Conservation (phyloP, 2,888 invertebrate species). For the Leistus spinibarbis region DNA sequence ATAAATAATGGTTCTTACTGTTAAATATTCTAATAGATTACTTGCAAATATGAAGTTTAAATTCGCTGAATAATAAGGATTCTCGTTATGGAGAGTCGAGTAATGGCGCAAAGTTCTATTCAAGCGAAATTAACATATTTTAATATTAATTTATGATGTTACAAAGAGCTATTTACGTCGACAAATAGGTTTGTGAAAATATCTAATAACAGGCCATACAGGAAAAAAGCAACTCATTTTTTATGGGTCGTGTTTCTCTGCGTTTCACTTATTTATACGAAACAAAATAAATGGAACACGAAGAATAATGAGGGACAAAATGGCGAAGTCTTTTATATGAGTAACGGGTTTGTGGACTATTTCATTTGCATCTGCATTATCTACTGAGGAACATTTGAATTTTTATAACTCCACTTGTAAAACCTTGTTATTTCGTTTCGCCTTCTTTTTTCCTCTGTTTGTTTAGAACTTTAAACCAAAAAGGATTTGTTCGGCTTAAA, state of each 20-base stretch:
- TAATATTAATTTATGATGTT: not conserved
- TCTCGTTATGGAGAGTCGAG: not conserved
- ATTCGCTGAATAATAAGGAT: not conserved
- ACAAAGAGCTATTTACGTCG: not conserved
- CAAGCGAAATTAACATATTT: not conserved
- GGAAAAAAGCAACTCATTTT: not conserved
- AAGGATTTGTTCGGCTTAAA: slow-evolving; percentile 35
- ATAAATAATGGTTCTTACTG: too few relatives aligned
- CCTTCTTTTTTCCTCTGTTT: slow-evolving; percentile 2
- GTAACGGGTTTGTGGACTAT: slow-evolving; percentile 35
- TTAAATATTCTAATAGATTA: not conserved
- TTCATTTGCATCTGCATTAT: slow-evolving; percentile 37
- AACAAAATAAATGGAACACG: slow-evolving; percentile 8
- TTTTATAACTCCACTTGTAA: slow-evolving; percentile 38
- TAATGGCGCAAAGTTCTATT: not conserved
- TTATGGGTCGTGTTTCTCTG: not conserved
- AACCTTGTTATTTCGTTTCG: slow-evolving; percentile 29
- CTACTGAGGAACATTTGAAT: slow-evolving; percentile 37
- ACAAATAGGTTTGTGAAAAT: not conserved
- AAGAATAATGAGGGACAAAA: slow-evolving; percentile 22
- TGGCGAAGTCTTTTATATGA: slow-evolving; percentile 24
- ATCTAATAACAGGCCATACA: not conserved
- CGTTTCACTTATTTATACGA: not conserved
- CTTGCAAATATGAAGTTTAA: not conserved
- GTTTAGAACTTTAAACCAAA: slow-evolving; percentile 1